Evolutionary conservation across 2,888 invertebrate species (phyloP).

Genomic region (Eledona agricola): DNA sequence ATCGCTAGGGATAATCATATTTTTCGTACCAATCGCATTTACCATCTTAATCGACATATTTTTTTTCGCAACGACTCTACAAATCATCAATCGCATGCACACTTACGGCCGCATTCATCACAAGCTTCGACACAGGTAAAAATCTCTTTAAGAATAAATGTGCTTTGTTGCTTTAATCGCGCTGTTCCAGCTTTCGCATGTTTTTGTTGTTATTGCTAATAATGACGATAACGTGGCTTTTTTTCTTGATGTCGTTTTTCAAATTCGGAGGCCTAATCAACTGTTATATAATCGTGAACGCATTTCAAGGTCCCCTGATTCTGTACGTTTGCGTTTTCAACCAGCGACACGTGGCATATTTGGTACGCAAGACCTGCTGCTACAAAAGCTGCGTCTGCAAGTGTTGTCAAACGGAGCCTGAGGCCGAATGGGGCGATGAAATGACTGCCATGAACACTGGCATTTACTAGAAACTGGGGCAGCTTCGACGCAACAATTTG

Average conservation of each 20-base stretch:
- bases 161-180: slow-evolving; percentile 2
- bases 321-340: slow-evolving; percentile 81
- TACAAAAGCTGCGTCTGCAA: slow-evolving; percentile 67
- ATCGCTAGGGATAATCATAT: slow-evolving; percentile 82
- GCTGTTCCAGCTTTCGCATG: slow-evolving; percentile 76
- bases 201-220: slow-evolving; percentile 78
- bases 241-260: slow-evolving; percentile 78
- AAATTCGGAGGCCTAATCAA: slow-evolving; percentile 78
- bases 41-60: slow-evolving; percentile 81
- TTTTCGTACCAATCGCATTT: slow-evolving; percentile 84
- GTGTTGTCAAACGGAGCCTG: slow-evolving; percentile 70
- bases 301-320: slow-evolving; percentile 77
- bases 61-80: slow-evolving; percentile 81
- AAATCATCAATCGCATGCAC: slow-evolving; percentile 81
- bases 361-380: slow-evolving; percentile 82
- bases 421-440: slow-evolving; percentile 88
- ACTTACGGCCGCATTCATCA: slow-evolving; percentile 88
- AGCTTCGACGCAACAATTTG: too few species aligned
- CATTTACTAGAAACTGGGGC: slow-evolving; percentile 53
- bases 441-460: slow-evolving; percentile 86
- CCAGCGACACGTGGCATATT: slow-evolving; percentile 81
- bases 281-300: slow-evolving; percentile 78
- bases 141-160: slow-evolving; percentile 8
- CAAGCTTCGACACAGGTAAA: slow-evolving; percentile 83
- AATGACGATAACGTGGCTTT: slow-evolving; percentile 81